phyloP scores from a whole-genome alignment of 1,140 invertebrate genomes.

The Sitobion miscanthi region DNA sequence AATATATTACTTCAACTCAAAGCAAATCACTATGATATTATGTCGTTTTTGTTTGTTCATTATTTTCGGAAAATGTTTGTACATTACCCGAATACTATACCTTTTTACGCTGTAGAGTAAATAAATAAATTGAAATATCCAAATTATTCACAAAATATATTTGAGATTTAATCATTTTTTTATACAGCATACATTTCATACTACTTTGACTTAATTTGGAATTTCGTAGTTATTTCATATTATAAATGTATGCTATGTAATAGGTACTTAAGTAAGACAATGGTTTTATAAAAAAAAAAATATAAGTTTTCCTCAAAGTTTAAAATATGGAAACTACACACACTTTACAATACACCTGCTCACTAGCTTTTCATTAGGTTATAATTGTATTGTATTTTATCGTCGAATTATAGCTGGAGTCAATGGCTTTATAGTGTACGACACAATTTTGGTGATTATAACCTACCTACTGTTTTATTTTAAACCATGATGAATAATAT shows the following conservation, averaged over 20 bases:
- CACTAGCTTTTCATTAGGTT: neutral
- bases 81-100: neutral
- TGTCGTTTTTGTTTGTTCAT: slow-evolving; percentile 2
- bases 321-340: neutral
- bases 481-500: too few relatives aligned
- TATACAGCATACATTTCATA: too few relatives aligned
- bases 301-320: neutral
- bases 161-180: neutral
- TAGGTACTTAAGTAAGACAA: too few relatives aligned
- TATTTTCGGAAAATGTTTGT: neutral
- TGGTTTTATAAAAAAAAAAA: neutral
- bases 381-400: neutral
- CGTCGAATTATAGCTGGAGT: neutral
- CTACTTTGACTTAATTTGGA: too few relatives aligned
- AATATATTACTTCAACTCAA: neutral
- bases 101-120: neutral
- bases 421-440: neutral
- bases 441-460: neutral
- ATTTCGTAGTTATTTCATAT: too few relatives aligned
- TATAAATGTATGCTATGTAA: too few relatives aligned
- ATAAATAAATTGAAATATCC: neutral
- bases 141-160: neutral
- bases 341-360: neutral
- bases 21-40: neutral
- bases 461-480: neutral